Evolutionary conservation across 2,113 vertebrate genomes (phyloP).

Genomic region (Micromys minutus): DNA sequence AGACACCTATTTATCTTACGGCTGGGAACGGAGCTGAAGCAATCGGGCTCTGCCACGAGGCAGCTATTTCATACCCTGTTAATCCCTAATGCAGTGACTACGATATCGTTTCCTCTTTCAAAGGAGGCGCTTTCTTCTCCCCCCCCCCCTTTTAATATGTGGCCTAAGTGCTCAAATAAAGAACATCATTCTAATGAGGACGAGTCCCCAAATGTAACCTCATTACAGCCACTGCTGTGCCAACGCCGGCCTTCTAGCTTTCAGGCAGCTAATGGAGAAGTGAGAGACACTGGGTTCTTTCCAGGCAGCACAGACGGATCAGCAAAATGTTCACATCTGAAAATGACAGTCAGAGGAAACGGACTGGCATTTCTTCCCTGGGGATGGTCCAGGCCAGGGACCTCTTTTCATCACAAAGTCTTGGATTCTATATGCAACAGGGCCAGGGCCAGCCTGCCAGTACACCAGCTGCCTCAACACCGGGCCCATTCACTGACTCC

Average conservation of each 20-base stretch:
- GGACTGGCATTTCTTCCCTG: fast-evolving
- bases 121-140: conserved; percentile 65
- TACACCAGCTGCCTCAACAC: neutral
- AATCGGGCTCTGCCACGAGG: conserved; percentile 91
- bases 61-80: conserved; percentile 98
- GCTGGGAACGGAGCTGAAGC: conserved; percentile 89
- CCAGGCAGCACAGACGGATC: neutral
- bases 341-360: fast-evolving
- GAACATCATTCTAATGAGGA: conserved; percentile 70
- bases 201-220: conserved; percentile 24
- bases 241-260: fast-evolving
- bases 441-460: fast-evolving
- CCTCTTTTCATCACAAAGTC: fast-evolving
- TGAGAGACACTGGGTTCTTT: neutral
- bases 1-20: conserved; percentile 90
- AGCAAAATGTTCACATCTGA: neutral
- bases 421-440: fast-evolving
- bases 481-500: fast-evolving
- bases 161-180: conserved; percentile 71
- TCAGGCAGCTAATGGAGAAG: neutral
- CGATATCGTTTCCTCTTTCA: conserved; percentile 80
- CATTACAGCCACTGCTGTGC: fast-evolving
- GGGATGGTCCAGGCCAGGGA: neutral
- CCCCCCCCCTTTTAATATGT: conserved; percentile 62
- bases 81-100: conserved; percentile 93